Conservation (phyloP, 1,140 invertebrate genomes). For the Drosophila saltans region DNA sequence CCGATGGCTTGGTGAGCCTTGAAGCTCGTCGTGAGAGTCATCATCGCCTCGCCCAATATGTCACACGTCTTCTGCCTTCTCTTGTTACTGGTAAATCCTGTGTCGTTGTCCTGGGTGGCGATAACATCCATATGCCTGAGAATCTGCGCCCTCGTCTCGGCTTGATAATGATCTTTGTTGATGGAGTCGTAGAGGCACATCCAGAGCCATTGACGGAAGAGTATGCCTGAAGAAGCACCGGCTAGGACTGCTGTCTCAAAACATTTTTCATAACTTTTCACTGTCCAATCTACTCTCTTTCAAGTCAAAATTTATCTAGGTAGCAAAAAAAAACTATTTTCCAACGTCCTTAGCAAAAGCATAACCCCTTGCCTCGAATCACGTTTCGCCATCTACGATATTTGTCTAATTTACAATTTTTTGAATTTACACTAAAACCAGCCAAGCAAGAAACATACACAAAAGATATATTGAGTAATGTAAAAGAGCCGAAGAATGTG, state of each 20-base stretch:
- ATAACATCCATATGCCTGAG: conserved; percentile 64
- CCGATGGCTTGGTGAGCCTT: conserved; percentile 48
- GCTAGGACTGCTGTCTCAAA: background rate
- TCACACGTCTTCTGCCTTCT: conserved; percentile 43
- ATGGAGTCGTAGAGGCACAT: conserved; percentile 50
- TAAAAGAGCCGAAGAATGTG: background rate
- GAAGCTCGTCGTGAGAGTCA: conserved; percentile 49
- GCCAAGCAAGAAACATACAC: too few relatives aligned
- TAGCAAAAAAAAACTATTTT: background rate
- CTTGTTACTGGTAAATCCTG: conserved; percentile 40
- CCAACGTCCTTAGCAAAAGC: background rate
- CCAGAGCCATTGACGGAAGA: conserved; percentile 26
- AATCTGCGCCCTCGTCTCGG: conserved; percentile 50
- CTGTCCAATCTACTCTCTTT: background rate
- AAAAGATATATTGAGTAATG: too few relatives aligned
- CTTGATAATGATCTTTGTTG: conserved; percentile 58
- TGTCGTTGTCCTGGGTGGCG: conserved; percentile 46
- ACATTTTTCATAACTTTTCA: background rate
- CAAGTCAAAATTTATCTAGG: conserved; percentile 37
- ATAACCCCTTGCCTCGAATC: too few relatives aligned
- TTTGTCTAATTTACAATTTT: too few relatives aligned
- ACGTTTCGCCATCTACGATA: background rate
- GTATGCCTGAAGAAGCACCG: conserved; percentile 5
- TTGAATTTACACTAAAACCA: too few relatives aligned
- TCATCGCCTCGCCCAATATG: conserved; percentile 34